phyloP scores from a whole-genome alignment of 1,140 invertebrate species.

The Rhagoletis pomonella region DNA sequence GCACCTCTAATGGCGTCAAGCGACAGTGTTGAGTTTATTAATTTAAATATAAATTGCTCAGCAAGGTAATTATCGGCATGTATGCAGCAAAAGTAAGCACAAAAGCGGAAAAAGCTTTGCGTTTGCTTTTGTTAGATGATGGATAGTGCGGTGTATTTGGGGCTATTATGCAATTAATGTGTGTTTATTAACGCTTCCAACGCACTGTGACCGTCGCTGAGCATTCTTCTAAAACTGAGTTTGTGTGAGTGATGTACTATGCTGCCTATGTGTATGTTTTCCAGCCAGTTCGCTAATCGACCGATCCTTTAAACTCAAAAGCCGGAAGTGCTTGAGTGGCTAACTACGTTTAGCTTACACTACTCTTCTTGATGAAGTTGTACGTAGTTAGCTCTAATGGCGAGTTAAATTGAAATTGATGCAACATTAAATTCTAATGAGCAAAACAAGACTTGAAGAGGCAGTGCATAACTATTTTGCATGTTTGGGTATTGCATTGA shows the following conservation, averaged over 20 bases:
- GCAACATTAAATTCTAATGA: background rate
- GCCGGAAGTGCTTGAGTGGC: slow-evolving; percentile 20
- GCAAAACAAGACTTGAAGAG: background rate
- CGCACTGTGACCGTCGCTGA: slow-evolving; percentile 2
- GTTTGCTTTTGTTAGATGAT: background rate
- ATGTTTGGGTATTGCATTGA: background rate
- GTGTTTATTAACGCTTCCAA: slow-evolving; percentile 47
- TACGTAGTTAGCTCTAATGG: slow-evolving; percentile 14
- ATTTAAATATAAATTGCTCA: slow-evolving; percentile 47
- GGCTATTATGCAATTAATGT: slow-evolving; percentile 25
- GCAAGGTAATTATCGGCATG: slow-evolving; percentile 12
- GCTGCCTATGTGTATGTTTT: background rate
- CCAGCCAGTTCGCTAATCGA: background rate
- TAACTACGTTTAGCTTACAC: background rate
- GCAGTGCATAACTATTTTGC: too few relatives aligned
- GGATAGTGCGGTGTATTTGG: background rate
- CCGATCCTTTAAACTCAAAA: background rate
- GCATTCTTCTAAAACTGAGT: background rate
- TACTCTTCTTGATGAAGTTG: slow-evolving; percentile 24
- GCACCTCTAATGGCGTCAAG: slow-evolving; percentile 46
- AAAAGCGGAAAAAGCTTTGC: background rate
- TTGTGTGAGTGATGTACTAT: background rate
- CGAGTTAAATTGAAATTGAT: slow-evolving; percentile 20
- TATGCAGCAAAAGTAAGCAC: background rate
- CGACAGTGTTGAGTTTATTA: slow-evolving; percentile 52